These are phyloP conservation scores for Drosophila setifemur DNA, from an alignment of 1,140 invertebrate species.

Conservation along the genomic window DNA sequence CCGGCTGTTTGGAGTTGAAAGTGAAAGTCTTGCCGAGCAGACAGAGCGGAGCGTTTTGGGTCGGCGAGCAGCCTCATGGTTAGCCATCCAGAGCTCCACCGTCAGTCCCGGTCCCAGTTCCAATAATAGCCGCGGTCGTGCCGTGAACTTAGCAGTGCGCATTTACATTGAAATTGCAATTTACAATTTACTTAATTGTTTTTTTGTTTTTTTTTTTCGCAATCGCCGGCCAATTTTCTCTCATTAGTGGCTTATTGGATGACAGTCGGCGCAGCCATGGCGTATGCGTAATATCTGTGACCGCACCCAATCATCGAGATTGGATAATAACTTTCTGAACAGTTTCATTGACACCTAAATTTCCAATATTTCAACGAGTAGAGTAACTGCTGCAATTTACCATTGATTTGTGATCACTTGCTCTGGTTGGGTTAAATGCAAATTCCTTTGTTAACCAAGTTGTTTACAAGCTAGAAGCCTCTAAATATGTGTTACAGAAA, in stretches of 20 bases:
- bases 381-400: too few species aligned
- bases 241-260: constrained; percentile 55
- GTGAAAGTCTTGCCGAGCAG: constrained; percentile 60
- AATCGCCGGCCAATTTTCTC: constrained; percentile 59
- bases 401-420: too few species aligned
- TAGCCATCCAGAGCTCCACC: constrained; percentile 21
- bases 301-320: constrained; percentile 12
- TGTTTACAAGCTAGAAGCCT: too few species aligned
- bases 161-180: constrained; percentile 69
- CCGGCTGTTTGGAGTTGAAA: constrained; percentile 54
- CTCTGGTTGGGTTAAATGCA: too few species aligned
- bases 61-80: constrained; percentile 27
- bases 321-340: constrained; percentile 1
- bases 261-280: constrained; percentile 1
- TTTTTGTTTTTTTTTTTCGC: constrained; percentile 58
- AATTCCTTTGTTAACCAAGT: too few species aligned
- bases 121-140: constrained; percentile 18
- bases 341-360: neutral
- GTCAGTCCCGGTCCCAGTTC: constrained; percentile 5
- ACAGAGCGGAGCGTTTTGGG: constrained; percentile 47
- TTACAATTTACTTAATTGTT: constrained; percentile 72
- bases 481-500: too few species aligned
- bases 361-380: constrained; percentile 10
- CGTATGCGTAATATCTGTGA: constrained; percentile 45
- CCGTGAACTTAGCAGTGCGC: constrained; percentile 65